Evolutionary conservation across 2,797 vertebrate genomes (phyloP).

Genomic region (Cuniculus paca): DNA sequence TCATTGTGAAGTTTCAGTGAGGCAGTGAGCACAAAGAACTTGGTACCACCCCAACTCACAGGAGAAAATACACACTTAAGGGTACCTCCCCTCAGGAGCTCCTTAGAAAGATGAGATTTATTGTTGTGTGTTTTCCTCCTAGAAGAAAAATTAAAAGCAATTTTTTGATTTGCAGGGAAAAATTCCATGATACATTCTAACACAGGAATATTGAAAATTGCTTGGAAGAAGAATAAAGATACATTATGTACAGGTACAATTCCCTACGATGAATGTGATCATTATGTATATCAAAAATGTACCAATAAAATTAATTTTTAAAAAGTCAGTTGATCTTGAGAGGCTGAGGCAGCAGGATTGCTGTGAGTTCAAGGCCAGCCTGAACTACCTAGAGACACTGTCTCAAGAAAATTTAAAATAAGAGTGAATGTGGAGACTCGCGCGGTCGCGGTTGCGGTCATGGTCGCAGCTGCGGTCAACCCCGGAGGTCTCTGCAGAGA

Average conservation of each 20-base stretch:
- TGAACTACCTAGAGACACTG: neutral
- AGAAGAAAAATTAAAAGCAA: neutral
- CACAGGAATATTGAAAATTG: neutral
- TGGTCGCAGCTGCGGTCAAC: too few relatives aligned
- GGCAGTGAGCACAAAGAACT: neutral
- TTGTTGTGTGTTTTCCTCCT: neutral
- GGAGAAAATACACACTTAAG: neutral
- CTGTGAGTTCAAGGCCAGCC: neutral
- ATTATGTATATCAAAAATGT: neutral
- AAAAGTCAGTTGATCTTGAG: neutral
- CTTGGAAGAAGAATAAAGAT: neutral
- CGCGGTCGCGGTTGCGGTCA: too few relatives aligned
- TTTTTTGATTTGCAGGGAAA: neutral
- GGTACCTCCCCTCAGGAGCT: neutral
- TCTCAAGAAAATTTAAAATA: neutral
- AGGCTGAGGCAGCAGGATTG: neutral
- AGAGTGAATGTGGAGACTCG: too few relatives aligned
- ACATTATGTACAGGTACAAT: neutral
- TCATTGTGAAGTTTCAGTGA: neutral
- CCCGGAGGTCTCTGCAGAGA: too few relatives aligned
- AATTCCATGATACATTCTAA: neutral
- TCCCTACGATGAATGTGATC: neutral
- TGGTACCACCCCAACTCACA: rapidly evolving
- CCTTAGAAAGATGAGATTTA: neutral
- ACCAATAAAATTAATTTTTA: neutral